These are phyloP conservation scores for Prosopocoilus inquinatus DNA, from an alignment of 2,888 invertebrate species.

Conservation along the genomic window DNA sequence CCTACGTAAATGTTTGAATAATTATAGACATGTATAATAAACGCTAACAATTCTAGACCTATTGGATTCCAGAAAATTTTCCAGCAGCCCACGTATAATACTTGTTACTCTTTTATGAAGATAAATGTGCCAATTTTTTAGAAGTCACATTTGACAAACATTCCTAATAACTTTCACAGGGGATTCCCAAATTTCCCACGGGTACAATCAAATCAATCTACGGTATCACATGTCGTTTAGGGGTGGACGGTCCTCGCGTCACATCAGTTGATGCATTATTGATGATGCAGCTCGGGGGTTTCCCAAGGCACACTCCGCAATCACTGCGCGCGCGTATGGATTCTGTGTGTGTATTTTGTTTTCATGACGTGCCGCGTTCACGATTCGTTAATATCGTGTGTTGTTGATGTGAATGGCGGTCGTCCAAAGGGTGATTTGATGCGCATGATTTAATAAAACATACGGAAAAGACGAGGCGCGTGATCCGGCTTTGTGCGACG, in stretches of 20 bases:
- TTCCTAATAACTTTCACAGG: constrained; percentile 14
- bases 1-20: too few relatives aligned
- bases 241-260: constrained; percentile 17
- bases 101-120: too few relatives aligned
- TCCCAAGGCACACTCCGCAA: constrained; percentile 16
- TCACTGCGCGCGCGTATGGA: constrained; percentile 21
- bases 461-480: constrained; percentile 20
- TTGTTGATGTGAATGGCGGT: constrained; percentile 12
- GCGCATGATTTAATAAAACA: constrained; percentile 24
- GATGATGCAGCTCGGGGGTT: constrained; percentile 15
- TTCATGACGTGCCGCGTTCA: constrained; percentile 12
- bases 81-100: too few relatives aligned
- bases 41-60: too few relatives aligned
- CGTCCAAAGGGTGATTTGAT: constrained; percentile 21
- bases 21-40: too few relatives aligned
- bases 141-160: too few relatives aligned
- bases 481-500: constrained; percentile 19
- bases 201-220: constrained; percentile 24
- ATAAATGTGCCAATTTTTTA: too few relatives aligned
- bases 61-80: too few relatives aligned
- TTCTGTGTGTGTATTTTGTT: constrained; percentile 11
- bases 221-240: constrained; percentile 23
- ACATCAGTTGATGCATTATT: constrained; percentile 6
- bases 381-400: constrained; percentile 6
- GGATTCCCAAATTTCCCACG: constrained; percentile 22